Evolutionary conservation across 2,888 invertebrate species (phyloP).

Genomic region (Empis livida): DNA sequence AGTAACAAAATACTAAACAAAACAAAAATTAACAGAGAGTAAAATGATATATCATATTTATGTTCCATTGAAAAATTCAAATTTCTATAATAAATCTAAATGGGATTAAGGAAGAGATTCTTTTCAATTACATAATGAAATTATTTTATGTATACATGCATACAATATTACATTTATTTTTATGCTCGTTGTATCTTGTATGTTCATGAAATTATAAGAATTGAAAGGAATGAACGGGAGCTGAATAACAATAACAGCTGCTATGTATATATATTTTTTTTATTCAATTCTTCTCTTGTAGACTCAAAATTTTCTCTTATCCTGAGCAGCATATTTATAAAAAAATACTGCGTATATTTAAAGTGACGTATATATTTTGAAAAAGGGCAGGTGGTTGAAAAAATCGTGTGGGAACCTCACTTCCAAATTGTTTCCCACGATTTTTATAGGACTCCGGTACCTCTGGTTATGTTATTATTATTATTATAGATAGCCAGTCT

Average conservation of each 20-base stretch:
- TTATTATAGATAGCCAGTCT: not conserved
- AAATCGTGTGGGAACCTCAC: slow-evolving; percentile 37
- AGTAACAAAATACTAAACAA: too few relatives aligned
- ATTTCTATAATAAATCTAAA: not conserved
- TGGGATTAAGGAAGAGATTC: slow-evolving; percentile 2
- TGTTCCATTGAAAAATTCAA: too few relatives aligned
- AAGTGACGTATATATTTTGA: slow-evolving; percentile 9
- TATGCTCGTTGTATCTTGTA: too few relatives aligned
- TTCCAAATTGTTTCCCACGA: slow-evolving; percentile 37
- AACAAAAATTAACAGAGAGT: too few relatives aligned
- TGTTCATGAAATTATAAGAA: slow-evolving; percentile 10
- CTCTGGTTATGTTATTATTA: not conserved
- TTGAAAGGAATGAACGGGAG: slow-evolving; percentile 13
- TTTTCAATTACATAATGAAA: slow-evolving; percentile 4
- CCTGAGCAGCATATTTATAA: too few relatives aligned
- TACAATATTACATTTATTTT: not conserved
- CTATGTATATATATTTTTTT: slow-evolving; percentile 32
- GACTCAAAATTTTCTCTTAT: too few relatives aligned
- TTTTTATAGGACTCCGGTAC: slow-evolving; percentile 19
- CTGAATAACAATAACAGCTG: slow-evolving; percentile 30
- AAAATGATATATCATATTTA: too few relatives aligned
- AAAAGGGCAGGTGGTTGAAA: slow-evolving; percentile 20
- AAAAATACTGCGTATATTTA: too few relatives aligned
- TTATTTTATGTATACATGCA: too few relatives aligned
- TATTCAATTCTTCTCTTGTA: slow-evolving; percentile 17